Evolutionary conservation across 2,888 invertebrate species (phyloP), one percentile per base, ranked within the genome.

Genomic region (Venustoraphidia nigricollis): DNA sequence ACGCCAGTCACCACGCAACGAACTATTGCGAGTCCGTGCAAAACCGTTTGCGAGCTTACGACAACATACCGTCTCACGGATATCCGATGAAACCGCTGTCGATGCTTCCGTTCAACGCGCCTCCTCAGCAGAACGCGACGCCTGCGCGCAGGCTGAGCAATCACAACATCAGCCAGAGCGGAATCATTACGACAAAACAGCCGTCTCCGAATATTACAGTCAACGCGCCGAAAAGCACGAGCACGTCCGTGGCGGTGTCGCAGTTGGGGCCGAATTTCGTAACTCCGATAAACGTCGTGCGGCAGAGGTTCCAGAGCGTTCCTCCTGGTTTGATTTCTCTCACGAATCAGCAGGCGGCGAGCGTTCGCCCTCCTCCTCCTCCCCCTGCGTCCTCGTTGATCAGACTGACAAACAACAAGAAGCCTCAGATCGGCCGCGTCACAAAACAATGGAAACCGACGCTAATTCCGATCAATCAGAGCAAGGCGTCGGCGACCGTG

Each of bases 11-110:
- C 1, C 80, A 81, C 56, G 86, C 89, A 0, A 73, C 76, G 0
- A 83, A 79, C 48, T 90, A 90, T 58, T 81, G 85, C 47, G 84
- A 83, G 49, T 85, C 86, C 0, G 83, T 88, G 2, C 83, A 84
- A 53, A 87, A 82, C 60, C 71, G 90, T 41, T 66, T 89, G 9
- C 74, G 79, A 44, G 83, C 88, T 0, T 89, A 83, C 60, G 88
- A 89, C 55, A 80, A 81, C 53, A 64, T 76, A 43, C 66, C 68
- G 2, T 57, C 60, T 14, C 59, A 56, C 49, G 59, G 61, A 11
- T 56, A 57, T 13, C 57, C 59, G 40, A 56, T 61, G n/a, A 63
- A 64, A 53, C 63, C 64, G 3, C 48, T 63, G 44, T 60, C 57
- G 41, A 63, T 65, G 62, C 51, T 65, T 35, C 62, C 60, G 8